These are phyloP conservation scores for Callyntrura guangdongensis DNA, from an alignment of 2,888 invertebrate genomes.

Conservation along the genomic window DNA sequence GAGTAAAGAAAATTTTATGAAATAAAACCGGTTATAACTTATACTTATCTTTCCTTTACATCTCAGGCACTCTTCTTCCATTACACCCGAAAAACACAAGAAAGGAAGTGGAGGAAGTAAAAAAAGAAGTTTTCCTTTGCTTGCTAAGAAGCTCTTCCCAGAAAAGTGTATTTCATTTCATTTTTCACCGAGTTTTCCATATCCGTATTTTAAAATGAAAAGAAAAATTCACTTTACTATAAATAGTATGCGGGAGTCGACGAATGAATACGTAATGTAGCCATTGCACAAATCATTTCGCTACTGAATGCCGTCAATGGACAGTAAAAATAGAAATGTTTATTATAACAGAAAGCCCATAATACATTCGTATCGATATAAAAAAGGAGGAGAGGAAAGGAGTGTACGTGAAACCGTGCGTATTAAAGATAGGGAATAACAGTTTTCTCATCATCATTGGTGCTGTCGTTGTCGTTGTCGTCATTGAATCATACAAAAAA, in stretches of 20 bases:
- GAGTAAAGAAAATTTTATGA: conserved; percentile 70
- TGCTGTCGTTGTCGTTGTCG: background rate
- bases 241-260: conserved; percentile 35
- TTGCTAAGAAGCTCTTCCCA: conserved; percentile 10
- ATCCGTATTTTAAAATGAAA: conserved; percentile 31
- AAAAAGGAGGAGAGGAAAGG: conserved; percentile 43
- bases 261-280: conserved; percentile 76
- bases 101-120: conserved; percentile 55
- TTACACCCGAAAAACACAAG: conserved; percentile 52
- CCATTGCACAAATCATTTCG: conserved; percentile 75
- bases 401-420: conserved; percentile 55
- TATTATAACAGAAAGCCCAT: conserved; percentile 64
- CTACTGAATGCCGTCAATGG: conserved; percentile 67
- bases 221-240: background rate
- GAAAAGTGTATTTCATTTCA: conserved; percentile 11
- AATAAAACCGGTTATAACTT: conserved; percentile 77
- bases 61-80: conserved; percentile 54
- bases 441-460: conserved; percentile 38
- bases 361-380: conserved; percentile 28
- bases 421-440: conserved; percentile 52
- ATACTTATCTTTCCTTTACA: conserved; percentile 71
- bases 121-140: conserved; percentile 26
- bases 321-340: conserved; percentile 69
- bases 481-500: conserved; percentile 35
- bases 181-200: conserved; percentile 38